phyloP scores from a whole-genome alignment of 2,113 vertebrate genomes.

The Delphinapterus leucas region DNA sequence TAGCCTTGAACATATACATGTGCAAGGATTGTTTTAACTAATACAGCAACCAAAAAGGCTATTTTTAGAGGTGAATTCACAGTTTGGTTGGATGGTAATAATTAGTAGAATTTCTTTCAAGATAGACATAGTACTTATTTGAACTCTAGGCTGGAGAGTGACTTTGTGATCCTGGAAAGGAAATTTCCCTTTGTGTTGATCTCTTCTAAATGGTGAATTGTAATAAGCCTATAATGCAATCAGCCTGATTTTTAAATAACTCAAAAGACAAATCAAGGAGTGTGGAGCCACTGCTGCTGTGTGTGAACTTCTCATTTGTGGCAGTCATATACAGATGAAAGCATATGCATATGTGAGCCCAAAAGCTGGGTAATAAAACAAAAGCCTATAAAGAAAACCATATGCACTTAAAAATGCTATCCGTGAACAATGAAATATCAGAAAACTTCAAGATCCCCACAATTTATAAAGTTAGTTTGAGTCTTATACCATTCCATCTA shows the following conservation, averaged over 20 bases:
- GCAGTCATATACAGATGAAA: background rate
- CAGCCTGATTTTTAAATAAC: constrained; percentile 63
- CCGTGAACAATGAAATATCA: background rate
- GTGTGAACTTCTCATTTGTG: background rate
- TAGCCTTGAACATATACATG: constrained; percentile 78
- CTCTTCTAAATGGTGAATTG: background rate
- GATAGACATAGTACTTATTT: constrained; percentile 64
- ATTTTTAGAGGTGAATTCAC: constrained; percentile 77
- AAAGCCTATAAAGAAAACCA: background rate
- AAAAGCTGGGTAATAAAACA: background rate
- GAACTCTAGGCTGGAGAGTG: constrained; percentile 58
- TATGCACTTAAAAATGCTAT: background rate
- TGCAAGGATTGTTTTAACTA: constrained; percentile 77
- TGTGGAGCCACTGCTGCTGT: background rate
- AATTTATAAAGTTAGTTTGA: background rate
- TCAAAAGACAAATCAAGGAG: constrained; percentile 44
- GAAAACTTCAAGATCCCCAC: background rate
- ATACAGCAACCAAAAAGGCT: constrained; percentile 40
- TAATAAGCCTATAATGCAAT: constrained; percentile 24
- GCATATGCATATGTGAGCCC: background rate
- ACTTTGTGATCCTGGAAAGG: constrained; percentile 53
- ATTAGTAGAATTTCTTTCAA: constrained; percentile 75
- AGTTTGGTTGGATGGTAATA: constrained; percentile 73
- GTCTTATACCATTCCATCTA: background rate
- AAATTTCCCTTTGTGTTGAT: constrained; percentile 45